phyloP scores from a whole-genome alignment of 2,797 vertebrate species.

The Lepidocolaptes lacrymiger region DNA sequence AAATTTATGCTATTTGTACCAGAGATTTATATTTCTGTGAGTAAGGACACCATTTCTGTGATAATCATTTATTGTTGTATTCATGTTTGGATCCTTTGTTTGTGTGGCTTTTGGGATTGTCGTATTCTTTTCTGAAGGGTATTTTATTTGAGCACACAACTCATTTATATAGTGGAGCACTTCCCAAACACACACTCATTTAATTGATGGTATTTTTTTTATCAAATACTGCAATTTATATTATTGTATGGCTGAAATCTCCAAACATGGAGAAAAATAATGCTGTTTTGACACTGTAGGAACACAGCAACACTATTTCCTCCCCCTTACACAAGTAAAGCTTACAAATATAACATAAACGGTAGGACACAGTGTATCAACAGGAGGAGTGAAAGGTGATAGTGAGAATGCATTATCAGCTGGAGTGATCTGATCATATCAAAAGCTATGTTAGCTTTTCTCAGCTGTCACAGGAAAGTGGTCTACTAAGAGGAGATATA shows the following conservation, averaged over 20 bases:
- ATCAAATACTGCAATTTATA: conserved; percentile 9
- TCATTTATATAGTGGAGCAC: neutral
- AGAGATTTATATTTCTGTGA: neutral
- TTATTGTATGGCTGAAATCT: neutral
- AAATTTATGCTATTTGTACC: neutral
- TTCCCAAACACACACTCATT: neutral
- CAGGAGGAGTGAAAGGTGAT: neutral
- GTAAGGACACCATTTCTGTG: neutral
- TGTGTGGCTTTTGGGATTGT: neutral
- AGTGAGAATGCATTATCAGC: neutral
- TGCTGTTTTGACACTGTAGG: neutral
- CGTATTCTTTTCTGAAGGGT: neutral
- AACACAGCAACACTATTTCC: neutral
- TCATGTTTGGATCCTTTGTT: neutral
- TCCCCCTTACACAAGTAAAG: neutral
- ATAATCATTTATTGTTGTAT: neutral
- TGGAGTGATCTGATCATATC: neutral
- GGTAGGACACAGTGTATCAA: neutral
- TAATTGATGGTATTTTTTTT: neutral
- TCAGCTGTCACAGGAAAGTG: neutral
- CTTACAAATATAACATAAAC: conserved; percentile 20
- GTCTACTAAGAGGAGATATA: neutral
- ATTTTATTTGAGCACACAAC: neutral
- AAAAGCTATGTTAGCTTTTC: conserved; percentile 1
- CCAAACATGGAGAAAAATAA: neutral